Conservation (phyloP, 2,888 invertebrate species). For the Patella caerulea region DNA sequence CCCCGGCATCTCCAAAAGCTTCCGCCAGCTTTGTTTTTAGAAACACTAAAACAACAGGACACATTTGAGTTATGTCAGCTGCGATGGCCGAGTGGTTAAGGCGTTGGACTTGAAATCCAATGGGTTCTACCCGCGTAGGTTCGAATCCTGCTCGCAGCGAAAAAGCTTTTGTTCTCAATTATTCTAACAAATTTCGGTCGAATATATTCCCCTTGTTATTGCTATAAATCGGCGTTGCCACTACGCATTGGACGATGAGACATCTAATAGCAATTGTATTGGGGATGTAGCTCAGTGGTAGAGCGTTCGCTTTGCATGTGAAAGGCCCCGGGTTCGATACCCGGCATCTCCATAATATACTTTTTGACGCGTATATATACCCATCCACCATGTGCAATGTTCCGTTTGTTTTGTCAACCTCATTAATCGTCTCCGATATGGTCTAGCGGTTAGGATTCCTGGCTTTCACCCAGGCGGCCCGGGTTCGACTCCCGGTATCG, state of each 20-base stretch:
- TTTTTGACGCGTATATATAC: background rate
- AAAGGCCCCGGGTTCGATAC: slow-evolving; percentile 49
- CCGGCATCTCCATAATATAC: slow-evolving; percentile 38
- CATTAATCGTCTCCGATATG: background rate
- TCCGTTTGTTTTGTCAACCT: no score
- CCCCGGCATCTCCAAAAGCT: background rate
- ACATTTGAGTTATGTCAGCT: background rate
- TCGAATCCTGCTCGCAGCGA: slow-evolving; percentile 12
- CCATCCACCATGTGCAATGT: no score
- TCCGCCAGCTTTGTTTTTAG: no score
- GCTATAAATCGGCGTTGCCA: no score
- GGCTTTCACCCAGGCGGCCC: slow-evolving; percentile 13
- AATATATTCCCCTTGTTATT: no score
- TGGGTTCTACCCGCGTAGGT: slow-evolving; percentile 28
- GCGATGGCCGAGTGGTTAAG: slow-evolving; percentile 30
- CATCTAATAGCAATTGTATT: background rate
- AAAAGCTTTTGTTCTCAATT: no score
- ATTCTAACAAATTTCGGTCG: no score
- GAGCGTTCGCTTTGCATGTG: slow-evolving; percentile 47
- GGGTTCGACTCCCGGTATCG: slow-evolving; percentile 13
- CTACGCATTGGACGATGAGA: no score
- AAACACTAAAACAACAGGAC: no score
- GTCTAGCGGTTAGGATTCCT: slow-evolving; percentile 11
- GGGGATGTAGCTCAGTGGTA: slow-evolving; percentile 23
- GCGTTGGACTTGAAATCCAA: slow-evolving; percentile 30